phyloP scores from a whole-genome alignment of 1,140 invertebrate genomes.

The Drosophila kepulauana region DNA sequence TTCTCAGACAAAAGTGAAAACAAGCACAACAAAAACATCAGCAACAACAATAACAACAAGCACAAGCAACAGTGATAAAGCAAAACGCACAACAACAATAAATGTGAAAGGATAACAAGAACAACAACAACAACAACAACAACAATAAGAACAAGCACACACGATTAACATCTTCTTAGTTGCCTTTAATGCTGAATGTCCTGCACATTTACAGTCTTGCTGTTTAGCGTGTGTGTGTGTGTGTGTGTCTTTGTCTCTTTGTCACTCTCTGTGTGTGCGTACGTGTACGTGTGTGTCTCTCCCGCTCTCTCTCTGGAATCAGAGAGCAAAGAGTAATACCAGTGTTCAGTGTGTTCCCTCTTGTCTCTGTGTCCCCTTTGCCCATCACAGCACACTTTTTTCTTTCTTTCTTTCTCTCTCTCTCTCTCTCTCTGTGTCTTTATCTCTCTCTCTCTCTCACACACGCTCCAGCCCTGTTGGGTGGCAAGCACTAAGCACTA shows the following conservation, averaged over 20 bases:
- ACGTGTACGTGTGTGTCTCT: constrained; percentile 20
- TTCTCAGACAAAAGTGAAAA: constrained; percentile 27
- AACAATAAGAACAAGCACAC: constrained; percentile 41
- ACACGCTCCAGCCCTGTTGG: constrained; percentile 15
- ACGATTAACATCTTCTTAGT: constrained; percentile 38
- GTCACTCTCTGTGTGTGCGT: constrained; percentile 14
- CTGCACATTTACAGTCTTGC: constrained; percentile 39
- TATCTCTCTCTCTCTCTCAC: constrained; percentile 26
- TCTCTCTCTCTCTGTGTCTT: constrained; percentile 26
- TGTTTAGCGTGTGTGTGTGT: constrained; percentile 40
- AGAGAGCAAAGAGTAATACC: background rate
- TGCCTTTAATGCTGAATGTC: constrained; percentile 37
- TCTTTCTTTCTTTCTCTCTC: constrained; percentile 20
- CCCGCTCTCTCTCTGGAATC: background rate
- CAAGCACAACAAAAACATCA: constrained; percentile 32
- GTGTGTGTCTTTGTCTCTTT: constrained; percentile 19
- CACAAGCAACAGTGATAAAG: constrained; percentile 41
- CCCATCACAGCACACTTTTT: constrained; percentile 19
- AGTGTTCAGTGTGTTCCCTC: constrained; percentile 7
- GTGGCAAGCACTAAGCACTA: constrained; percentile 49
- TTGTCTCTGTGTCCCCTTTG: background rate
- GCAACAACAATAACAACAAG: constrained; percentile 23
- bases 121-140: constrained; percentile 36
- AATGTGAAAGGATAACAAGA: constrained; percentile 4
- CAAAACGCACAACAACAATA: constrained; percentile 31